Evolutionary conservation across 2,113 vertebrate genomes (phyloP).

Genomic region (Psephotus haematonotus): DNA sequence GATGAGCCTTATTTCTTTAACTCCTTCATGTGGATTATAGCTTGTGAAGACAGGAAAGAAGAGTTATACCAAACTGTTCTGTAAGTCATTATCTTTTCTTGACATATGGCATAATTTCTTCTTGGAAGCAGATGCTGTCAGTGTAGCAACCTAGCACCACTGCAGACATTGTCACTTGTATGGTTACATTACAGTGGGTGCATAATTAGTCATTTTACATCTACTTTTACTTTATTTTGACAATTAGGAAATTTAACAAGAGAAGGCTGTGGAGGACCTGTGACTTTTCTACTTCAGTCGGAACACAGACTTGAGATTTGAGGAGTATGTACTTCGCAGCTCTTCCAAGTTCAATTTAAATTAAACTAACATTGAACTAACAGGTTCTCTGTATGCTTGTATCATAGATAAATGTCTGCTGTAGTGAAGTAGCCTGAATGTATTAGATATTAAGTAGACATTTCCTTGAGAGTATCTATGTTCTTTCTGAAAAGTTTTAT

Average conservation of each 20-base stretch:
- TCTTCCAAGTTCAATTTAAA: neutral
- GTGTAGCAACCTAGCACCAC: neutral
- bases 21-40: slow-evolving; percentile 7
- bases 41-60: slow-evolving; percentile 1
- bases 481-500: neutral
- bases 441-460: neutral
- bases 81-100: neutral
- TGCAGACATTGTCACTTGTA: neutral
- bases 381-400: neutral
- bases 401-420: neutral
- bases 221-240: slow-evolving; percentile 20
- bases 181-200: neutral
- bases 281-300: neutral
- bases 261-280: neutral
- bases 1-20: slow-evolving; percentile 31
- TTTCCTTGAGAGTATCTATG: neutral
- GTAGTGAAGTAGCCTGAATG: neutral
- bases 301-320: neutral
- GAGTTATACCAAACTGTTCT: neutral
- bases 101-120: neutral
- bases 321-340: neutral
- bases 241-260: neutral
- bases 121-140: neutral
- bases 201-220: neutral
- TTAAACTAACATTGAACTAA: neutral